Base-by-base conservation (phyloP, 1,140 invertebrate species). In the Panagrolaimus sp. region DNA sequence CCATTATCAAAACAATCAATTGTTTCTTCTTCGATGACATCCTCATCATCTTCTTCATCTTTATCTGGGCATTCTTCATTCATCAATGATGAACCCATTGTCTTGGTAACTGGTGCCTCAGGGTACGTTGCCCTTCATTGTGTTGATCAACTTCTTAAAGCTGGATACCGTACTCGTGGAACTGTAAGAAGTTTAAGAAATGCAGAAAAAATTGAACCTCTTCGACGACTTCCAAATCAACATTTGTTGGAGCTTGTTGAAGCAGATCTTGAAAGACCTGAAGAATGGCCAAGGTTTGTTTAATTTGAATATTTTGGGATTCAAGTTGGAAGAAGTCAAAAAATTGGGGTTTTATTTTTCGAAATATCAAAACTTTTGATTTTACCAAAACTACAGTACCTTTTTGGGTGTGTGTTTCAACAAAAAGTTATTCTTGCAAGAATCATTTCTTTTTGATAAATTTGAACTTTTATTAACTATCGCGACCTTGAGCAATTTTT, bases 41-140 rank as follows among this genome's bases (percentile, higher is more conserved):
- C 32, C 7, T 2, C 32, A 38, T 38, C 32, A 38, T 38, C 32
- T 38, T 2, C 2, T 38, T 2, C 2, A 38, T 38, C 32, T 4
- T 38, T 7, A 38, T 4, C 2, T 38, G 32, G 32, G 7, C 32
- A 38, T n/a, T 58, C 52, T 1, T 58, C 52, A 8, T 21, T n/a
- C 17, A 24, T 24, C 47, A 24, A 5, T 24, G 15, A 15, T 3
- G 52, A 21, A 21, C 52, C 63, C 43, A 21, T 69, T 17, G 85
- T 88, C 44, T 76, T 88, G 52, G 87, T 88, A 14, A 88, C 87
- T 6, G 87, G 88, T 58, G 87, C 85, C 6, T 83, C 85, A 5
- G 88, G 87, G 21, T 88, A 82, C 78, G 84, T 88, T 47, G 87
- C 85, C 32, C 79, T 84, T 14, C 87, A 88, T 73, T 84, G 87